Conservation (phyloP, 1,140 invertebrate species). For the Drosophila paulistorum region DNA sequence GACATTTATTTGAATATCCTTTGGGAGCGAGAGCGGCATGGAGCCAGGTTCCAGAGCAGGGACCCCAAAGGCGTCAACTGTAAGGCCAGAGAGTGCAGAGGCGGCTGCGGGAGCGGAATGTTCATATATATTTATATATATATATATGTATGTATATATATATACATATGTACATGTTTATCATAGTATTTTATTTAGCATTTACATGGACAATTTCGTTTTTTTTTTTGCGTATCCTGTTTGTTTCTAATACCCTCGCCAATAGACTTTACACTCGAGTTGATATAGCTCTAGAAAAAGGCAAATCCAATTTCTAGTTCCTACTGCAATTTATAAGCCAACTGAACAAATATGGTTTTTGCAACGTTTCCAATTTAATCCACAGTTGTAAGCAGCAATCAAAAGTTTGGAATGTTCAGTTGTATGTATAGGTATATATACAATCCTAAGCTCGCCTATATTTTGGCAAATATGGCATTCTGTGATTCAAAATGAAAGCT, state of each 20-base stretch:
- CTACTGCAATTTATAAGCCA: neutral
- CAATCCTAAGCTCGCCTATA: no score
- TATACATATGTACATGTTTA: slow-evolving; percentile 64
- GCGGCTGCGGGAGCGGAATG: slow-evolving; percentile 6
- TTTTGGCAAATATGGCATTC: no score
- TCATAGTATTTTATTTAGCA: slow-evolving; percentile 78
- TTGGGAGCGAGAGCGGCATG: slow-evolving; percentile 49
- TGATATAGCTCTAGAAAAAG: neutral
- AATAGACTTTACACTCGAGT: neutral
- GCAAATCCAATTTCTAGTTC: neutral
- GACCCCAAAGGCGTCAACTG: slow-evolving; percentile 27
- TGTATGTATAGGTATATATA: no score
- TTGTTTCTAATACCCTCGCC: slow-evolving; percentile 1
- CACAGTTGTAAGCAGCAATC: no score
- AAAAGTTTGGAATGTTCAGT: no score
- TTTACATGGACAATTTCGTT: slow-evolving; percentile 54
- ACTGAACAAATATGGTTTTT: no score
- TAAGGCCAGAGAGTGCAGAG: neutral
- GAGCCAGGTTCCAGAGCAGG: slow-evolving; percentile 16
- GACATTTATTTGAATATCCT: slow-evolving; percentile 82
- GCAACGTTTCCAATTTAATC: no score
- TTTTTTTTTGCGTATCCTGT: slow-evolving; percentile 42
- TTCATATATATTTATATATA: slow-evolving; percentile 30
- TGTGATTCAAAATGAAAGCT: no score
- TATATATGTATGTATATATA: slow-evolving; percentile 16